Percentiles rank a stretch among this genome's conserved stretches.
Evolutionary conservation across 2,113 vertebrate genomes (phyloP).

Genomic region (Petrocephalus microphthalmus): DNA sequence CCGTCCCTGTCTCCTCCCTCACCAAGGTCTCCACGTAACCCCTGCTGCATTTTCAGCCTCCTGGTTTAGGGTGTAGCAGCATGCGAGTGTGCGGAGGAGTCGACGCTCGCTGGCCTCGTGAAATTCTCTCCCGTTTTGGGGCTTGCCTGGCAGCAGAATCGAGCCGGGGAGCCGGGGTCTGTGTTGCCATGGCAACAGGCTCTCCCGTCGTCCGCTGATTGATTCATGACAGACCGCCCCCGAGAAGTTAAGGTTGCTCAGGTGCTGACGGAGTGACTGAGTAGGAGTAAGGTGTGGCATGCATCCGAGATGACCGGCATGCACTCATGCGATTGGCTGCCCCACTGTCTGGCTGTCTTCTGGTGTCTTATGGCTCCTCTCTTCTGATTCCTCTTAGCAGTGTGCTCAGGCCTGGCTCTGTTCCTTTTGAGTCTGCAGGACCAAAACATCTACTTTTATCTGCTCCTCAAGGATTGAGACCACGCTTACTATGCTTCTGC

Average conservation of each 20-base stretch:
- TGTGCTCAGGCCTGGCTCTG: not conserved
- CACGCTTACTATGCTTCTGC: not conserved
- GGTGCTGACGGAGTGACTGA: not conserved
- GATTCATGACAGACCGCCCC: slow-evolving; percentile 1
- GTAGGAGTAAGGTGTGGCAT: not conserved
- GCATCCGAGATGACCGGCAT: not conserved
- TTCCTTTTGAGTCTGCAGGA: not conserved
- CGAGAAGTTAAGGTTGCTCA: not conserved
- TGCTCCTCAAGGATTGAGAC: not conserved
- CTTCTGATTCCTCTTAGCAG: not conserved
- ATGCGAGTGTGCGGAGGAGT: not conserved
- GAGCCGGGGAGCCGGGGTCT: not conserved
- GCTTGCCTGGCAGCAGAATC: not conserved
- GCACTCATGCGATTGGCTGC: not conserved
- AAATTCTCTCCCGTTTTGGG: not conserved
- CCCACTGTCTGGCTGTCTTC: not conserved
- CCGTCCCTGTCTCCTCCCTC: not conserved
- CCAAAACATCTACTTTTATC: not conserved
- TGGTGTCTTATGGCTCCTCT: not conserved
- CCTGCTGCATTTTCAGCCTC: not conserved
- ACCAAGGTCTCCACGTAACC: not conserved
- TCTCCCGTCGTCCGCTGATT: not conserved
- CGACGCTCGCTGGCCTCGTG: not conserved
- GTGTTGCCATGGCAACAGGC: slow-evolving; percentile 9
- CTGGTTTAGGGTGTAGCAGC: not conserved